Evolutionary conservation across 2,888 invertebrate species (phyloP).

Genomic region (Amphimallon solstitiale): DNA sequence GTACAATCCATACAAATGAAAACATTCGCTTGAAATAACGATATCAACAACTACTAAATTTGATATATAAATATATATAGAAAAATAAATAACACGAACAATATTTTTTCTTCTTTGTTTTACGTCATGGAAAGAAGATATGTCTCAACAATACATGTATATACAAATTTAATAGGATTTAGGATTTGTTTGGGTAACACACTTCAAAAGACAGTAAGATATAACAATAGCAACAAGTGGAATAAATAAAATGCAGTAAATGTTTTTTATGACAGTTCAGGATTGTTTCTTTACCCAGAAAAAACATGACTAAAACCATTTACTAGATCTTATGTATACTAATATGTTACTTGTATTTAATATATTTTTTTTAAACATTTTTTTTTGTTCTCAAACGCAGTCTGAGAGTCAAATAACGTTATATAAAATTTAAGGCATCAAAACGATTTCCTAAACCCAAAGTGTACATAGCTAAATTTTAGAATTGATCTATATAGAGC

Average conservation of each 20-base stretch:
- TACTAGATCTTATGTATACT: too few relatives aligned
- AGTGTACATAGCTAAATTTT: neutral
- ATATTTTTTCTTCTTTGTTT: slow-evolving; percentile 17
- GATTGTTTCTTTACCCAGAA: too few relatives aligned
- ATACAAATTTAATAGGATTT: slow-evolving; percentile 17
- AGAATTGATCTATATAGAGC: neutral
- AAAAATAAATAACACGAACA: slow-evolving; percentile 33
- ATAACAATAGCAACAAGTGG: too few relatives aligned
- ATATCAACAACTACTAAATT: slow-evolving; percentile 24
- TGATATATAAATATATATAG: slow-evolving; percentile 22
- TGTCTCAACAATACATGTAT: slow-evolving; percentile 18
- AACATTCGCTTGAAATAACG: slow-evolving; percentile 8
- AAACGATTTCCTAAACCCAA: slow-evolving; percentile 12
- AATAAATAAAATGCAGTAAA: too few relatives aligned
- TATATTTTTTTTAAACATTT: neutral
- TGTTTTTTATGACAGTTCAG: too few relatives aligned
- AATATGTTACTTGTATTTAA: too few relatives aligned
- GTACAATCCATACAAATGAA: neutral
- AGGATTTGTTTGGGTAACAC: too few relatives aligned
- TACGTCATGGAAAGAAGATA: slow-evolving; percentile 11
- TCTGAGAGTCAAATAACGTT: slow-evolving; percentile 3
- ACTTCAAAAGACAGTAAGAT: too few relatives aligned
- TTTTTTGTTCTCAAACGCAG: neutral
- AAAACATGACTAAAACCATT: too few relatives aligned
- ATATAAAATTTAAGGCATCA: neutral